Evolutionary conservation across 2,888 invertebrate genomes (phyloP), one percentile per base, ranked within the genome.

Genomic region (Dioctria rufipes): DNA sequence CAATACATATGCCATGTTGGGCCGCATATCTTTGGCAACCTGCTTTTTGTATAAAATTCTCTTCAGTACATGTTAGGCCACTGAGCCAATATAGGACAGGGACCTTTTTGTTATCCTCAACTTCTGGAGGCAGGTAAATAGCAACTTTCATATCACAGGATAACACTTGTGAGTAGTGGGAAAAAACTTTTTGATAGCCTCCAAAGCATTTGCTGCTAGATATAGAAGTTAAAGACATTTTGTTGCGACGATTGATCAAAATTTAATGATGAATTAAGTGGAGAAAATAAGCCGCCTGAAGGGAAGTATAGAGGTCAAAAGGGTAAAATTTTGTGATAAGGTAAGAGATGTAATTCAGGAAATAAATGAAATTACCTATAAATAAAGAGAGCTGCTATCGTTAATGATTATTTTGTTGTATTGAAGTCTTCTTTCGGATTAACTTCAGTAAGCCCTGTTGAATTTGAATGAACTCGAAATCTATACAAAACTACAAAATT

Each of bases 121-220:
- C 37, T 87, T 94, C 92, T 0, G 95, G 94, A 46, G 98, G 98
- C 61, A 98, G 87, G 87, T 93, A 98, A 65, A 97, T 90, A 0
- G 95, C 95, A 89, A 98, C 97, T 85, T 94, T 96, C 95, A 97
- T 98, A 83, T 92, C 91, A 88, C 97, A 98, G 87, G 94, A 92
- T 81, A 96, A 87, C 86, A 93, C 93, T 51, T 91, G 87, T 5
- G 82, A 83, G 43, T 63, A 71, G 43, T 82, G 82, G 6, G 75
- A 81, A 54, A 73, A 82, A 6, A 97, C 93, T 86, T 95, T 95
- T 88, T 98, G 98, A 85, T 90, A 91, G 25, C 98, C 98, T 69
- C 94, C 95, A 90, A 95, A 97, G 82, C 92, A 91, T 88, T 94
- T 95, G 85, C 92, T 93, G 6, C 91, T 91, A 8, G 94, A 93